Evolutionary conservation across 2,888 invertebrate species (phyloP), one percentile per base, ranked within the genome.

Genomic region (Netelia virgata): DNA sequence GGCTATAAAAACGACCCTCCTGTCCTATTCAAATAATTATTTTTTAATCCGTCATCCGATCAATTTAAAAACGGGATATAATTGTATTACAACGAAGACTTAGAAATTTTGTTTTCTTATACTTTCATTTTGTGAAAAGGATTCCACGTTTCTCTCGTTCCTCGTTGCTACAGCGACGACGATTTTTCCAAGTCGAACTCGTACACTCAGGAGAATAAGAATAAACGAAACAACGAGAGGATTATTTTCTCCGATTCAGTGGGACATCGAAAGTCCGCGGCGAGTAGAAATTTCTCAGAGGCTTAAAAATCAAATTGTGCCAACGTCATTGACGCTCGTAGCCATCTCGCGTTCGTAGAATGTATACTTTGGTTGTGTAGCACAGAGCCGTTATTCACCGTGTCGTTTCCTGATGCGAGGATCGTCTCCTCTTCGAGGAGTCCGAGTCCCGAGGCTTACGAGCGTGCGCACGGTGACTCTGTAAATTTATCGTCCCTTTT

Each of bases 351-450:
- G 53, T 41, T 47, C 73, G 47, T 77, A 50, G 77, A 69, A 20
- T 47, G 47, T 20, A 69, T 66, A 73, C 47, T 64, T 41, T 72
- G 41, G 41, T 73, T 73, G 23, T 53, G 63, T 64, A 72, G 68
- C 73, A 76, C 41, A 53, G 74, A 53, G 84, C 84, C 84, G 84
- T 84, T 84, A 84, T 84, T 69, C 53, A 68, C 70, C 20, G 47
- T 66, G 50, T 53, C 78, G 77, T 84, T 84, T 84, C 64, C 81
- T 74, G 80, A 84, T 82, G 84, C 74, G 80, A 36, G 76, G 23
- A 57, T 81, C 81, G 78, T 69, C 69, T 78, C 73, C 69, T 76
- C 70, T 79, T 36, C 36, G 36, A 36, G 36, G 36, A 23, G 59
- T 36, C 41, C 11, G 9, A 11, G 50, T 41, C 47, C n/a, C 69